Percentiles rank a stretch among this genome's conserved stretches.
Conservation (phyloP, 2,113 vertebrate species). For the Perognathus longimembris region DNA sequence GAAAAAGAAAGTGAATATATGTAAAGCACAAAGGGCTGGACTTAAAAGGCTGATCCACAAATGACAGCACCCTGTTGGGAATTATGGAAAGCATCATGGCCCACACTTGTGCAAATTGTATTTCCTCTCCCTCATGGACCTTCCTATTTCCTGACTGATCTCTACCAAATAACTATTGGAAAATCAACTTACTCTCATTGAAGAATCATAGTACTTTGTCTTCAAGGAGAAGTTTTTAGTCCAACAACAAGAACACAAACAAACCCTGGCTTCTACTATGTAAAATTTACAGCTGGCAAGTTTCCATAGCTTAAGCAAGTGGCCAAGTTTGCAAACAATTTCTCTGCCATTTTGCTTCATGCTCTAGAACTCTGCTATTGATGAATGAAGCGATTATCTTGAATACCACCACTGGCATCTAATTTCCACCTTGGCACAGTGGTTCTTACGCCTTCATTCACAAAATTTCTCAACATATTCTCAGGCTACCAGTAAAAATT, state of each 20-base stretch:
- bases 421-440: slow-evolving; percentile 57
- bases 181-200: not conserved
- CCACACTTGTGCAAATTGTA: slow-evolving; percentile 8
- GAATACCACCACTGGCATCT: not conserved
- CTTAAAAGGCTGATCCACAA: not conserved
- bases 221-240: slow-evolving; percentile 32
- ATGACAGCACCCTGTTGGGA: not conserved
- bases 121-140: not conserved
- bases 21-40: not conserved
- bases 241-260: not conserved
- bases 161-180: not conserved
- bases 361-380: not conserved
- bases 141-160: not conserved
- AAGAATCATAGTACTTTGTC: not conserved
- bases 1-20: not conserved
- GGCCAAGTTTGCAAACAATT: not conserved
- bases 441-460: slow-evolving; percentile 40
- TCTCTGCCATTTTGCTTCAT: not conserved
- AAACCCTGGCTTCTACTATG: not conserved
- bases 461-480: slow-evolving; percentile 31
- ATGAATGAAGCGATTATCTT: slow-evolving; percentile 1
- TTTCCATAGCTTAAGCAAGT: not conserved
- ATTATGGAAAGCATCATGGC: not conserved
- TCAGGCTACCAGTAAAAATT: slow-evolving; percentile 8
- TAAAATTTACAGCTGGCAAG: not conserved